Percentiles rank a stretch among this genome's conserved stretches.
phyloP scores from a whole-genome alignment of 2,888 invertebrate genomes.

The Galerucella calmariensis region DNA sequence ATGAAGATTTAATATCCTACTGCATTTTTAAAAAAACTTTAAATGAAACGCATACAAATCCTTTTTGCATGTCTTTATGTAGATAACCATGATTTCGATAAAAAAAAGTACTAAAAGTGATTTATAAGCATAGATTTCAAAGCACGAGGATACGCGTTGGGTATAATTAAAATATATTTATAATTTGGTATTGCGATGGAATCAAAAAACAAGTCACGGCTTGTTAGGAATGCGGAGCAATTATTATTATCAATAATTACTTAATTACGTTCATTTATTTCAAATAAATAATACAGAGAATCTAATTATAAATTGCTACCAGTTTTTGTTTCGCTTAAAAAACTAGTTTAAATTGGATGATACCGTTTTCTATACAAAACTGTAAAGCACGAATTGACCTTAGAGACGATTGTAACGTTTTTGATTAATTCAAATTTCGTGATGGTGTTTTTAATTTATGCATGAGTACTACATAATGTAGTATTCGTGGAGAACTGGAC shows the following conservation, averaged over 20 bases:
- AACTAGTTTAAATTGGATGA: slow-evolving; percentile 1
- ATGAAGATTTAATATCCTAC: too few species aligned
- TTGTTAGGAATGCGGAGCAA: neutral
- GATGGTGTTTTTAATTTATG: neutral
- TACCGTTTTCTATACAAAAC: neutral
- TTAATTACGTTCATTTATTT: neutral
- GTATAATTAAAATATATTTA: neutral
- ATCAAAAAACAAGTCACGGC: neutral
- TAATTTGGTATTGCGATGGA: neutral
- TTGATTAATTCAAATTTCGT: neutral
- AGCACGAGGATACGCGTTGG: neutral
- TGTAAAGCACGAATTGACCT: neutral
- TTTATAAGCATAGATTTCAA: neutral
- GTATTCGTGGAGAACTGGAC: neutral
- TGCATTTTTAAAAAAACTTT: too few species aligned
- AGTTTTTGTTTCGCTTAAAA: slow-evolving; percentile 5
- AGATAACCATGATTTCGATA: neutral
- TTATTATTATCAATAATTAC: slow-evolving; percentile 1
- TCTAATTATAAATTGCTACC: slow-evolving; percentile 6
- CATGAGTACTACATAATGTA: neutral
- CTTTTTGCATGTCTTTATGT: too few species aligned
- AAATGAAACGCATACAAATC: too few species aligned
- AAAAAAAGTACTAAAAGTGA: neutral
- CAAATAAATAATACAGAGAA: neutral
- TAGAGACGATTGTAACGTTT: neutral